Base-by-base conservation (phyloP, 2,797 vertebrate genomes). In the Tolypeutes matacus region DNA sequence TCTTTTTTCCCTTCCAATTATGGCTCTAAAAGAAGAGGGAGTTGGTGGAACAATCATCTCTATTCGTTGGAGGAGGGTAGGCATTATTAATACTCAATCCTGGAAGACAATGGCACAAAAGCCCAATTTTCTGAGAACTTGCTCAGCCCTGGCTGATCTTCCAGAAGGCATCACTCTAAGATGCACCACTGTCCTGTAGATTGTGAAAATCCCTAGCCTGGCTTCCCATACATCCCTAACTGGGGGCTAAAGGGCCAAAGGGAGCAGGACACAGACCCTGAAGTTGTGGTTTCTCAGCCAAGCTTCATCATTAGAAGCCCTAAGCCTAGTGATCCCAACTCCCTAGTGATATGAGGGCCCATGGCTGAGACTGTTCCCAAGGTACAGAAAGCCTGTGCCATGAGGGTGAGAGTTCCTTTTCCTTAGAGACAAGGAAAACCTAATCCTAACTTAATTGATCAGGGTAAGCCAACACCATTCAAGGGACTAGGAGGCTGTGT, bases 401-500 rank as follows among this genome's bases (percentile, higher is more conserved):
- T 34, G 21, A 53, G 34, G 39, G 12, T 60, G 42, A 94, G 31
- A 83, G 58, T 25, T 83, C 60, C 86, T 86, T 95, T 91, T 94
- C 91, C 92, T 76, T 65, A 95, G 82, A 89, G 92, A 86, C n/a
- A 65, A 81, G 34, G 12, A 91, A 88, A 86, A 87, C 27, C 80
- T 53, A 87, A 69, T 27, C 14, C 78, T 80, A 49, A 53, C 53
- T 39, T 85, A 60, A 72, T 29, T 73, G 86, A 89, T 83, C 90
- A 84, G 46, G 77, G 60, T 81, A 94, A 75, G 87, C 34, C 17
- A 85, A 88, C 20, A 72, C 31, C 39, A 87, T 17, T 80, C 34
- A 93, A 23, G 1, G 9, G 31, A 87, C 31, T 2, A 36, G 51
- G 56, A 87, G 46, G 36, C 17, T 84, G 60, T 65, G 77, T 72